These are phyloP conservation scores for Corythornis leucogaster DNA, from an alignment of 2,797 vertebrate species.

Conservation along the genomic window DNA sequence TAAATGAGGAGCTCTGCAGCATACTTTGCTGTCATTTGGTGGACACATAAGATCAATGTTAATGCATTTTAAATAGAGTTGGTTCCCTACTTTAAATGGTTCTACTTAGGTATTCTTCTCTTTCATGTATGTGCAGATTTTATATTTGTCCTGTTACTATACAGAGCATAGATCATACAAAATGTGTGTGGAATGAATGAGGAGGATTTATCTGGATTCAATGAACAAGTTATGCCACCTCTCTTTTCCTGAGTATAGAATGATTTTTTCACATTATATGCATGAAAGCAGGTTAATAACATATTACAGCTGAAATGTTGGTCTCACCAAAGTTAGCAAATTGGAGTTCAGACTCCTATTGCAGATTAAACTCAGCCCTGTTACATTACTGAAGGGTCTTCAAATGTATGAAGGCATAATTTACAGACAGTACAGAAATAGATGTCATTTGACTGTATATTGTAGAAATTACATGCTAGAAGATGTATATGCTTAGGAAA, in stretches of 20 bases:
- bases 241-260: constrained; percentile 14
- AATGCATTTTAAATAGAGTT: constrained; percentile 61
- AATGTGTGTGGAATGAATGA: constrained; percentile 18
- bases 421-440: neutral
- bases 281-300: constrained; percentile 3
- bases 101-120: constrained; percentile 27
- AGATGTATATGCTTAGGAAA: neutral
- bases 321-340: neutral
- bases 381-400: neutral
- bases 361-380: neutral
- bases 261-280: constrained; percentile 21
- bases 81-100: constrained; percentile 25
- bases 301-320: neutral
- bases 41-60: constrained; percentile 19
- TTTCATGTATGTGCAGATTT: constrained; percentile 56
- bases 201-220: constrained; percentile 18
- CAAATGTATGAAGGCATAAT: neutral
- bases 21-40: constrained; percentile 40
- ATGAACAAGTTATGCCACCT: constrained; percentile 24
- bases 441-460: neutral
- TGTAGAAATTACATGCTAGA: neutral
- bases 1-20: constrained; percentile 25
- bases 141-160: constrained; percentile 20
- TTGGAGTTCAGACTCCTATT: neutral
- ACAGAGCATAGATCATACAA: constrained; percentile 44